Conservation (phyloP, 2,888 invertebrate species). For the Scaptodrosophila latifasciaeformis region DNA sequence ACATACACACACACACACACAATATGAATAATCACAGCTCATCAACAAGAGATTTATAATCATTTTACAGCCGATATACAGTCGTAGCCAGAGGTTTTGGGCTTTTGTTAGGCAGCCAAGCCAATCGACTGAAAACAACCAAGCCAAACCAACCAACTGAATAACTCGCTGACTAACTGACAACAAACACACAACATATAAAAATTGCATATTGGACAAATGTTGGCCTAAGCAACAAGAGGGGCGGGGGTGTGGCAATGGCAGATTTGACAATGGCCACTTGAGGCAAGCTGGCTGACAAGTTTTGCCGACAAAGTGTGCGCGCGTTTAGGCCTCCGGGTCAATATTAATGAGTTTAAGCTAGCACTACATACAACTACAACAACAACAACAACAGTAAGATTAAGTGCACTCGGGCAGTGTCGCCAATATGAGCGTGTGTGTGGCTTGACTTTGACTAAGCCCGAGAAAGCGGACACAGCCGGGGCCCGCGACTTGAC, state of each 20-base stretch:
- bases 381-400: conserved; percentile 1
- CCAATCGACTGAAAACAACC: conserved; percentile 18
- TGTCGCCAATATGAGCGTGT: neutral
- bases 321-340: conserved; percentile 42
- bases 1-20: too few relatives aligned
- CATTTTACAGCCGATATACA: conserved; percentile 47
- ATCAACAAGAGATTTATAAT: conserved; percentile 65
- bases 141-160: conserved; percentile 30
- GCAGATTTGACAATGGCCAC: conserved; percentile 57
- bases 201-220: conserved; percentile 52
- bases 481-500: neutral
- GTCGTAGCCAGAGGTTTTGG: neutral
- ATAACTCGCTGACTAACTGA: conserved; percentile 15
- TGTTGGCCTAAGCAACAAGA: conserved; percentile 30
- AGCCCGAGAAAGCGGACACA: too few relatives aligned
- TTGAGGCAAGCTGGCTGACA: conserved; percentile 41
- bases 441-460: too few relatives aligned
- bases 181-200: conserved; percentile 20
- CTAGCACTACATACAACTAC: conserved; percentile 32
- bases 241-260: conserved; percentile 48
- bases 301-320: conserved; percentile 21
- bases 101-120: too few relatives aligned
- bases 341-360: conserved; percentile 64
- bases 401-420: too few relatives aligned
- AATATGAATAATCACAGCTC: conserved; percentile 65